Conservation (phyloP, 1,140 invertebrate genomes). For the Odontomachus brunneus region DNA sequence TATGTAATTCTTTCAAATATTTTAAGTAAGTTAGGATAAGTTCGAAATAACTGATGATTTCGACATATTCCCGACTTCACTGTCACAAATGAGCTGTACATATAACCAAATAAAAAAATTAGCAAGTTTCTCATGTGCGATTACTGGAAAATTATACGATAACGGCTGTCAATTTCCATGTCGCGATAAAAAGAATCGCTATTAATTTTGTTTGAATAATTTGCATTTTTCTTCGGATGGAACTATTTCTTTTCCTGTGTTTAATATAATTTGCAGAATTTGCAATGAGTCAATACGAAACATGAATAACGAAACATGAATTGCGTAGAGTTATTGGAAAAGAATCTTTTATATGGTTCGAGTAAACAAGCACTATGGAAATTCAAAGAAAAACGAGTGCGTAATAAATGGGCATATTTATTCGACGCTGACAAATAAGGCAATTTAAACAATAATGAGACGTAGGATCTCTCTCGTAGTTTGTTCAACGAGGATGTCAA, state of each 20-base stretch:
- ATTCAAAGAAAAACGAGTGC: not conserved
- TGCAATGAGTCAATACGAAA: not conserved
- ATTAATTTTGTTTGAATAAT: too few species aligned
- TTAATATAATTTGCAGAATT: conserved; percentile 5
- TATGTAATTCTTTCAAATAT: too few species aligned
- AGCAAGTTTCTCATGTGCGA: too few species aligned
- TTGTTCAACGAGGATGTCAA: conserved; percentile 84
- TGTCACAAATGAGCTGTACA: too few species aligned
- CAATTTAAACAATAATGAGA: not conserved
- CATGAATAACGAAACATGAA: too few species aligned
- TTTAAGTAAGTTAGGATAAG: too few species aligned
- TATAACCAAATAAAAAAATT: too few species aligned
- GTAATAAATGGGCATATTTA: not conserved
- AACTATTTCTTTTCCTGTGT: not conserved
- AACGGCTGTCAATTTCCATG: too few species aligned
- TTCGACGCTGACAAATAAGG: not conserved
- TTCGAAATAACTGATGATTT: not conserved
- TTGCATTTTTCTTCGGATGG: not conserved
- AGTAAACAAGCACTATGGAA: too few species aligned
- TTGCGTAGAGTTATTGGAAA: not conserved
- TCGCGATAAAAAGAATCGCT: too few species aligned
- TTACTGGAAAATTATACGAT: too few species aligned
- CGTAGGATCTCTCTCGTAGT: conserved; percentile 70
- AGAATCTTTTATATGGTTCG: not conserved
- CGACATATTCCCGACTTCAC: too few species aligned